Base-by-base conservation (phyloP, 2,797 vertebrate species). In the Eospalax fontanierii region DNA sequence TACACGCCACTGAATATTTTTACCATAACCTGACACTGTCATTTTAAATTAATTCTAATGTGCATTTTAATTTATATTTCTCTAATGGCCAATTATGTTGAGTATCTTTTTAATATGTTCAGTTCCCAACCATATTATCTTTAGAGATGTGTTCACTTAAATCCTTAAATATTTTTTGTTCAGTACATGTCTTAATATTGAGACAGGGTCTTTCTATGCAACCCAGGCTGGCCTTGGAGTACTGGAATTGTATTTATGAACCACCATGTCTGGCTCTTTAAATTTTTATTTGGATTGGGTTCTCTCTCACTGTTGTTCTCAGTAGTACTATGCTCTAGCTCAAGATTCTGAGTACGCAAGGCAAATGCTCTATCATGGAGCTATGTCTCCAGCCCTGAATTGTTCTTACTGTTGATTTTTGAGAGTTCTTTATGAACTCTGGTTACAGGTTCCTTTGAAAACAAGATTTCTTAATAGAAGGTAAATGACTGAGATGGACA, bases 401-500 rank as follows among this genome's bases (percentile, higher is more conserved):
- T 81, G 6, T 71, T 65, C 71, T 79, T 61, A 63, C 12, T 89
- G 24, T 79, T 79, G 15, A 68, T 30, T 86, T 93, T 93, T 71
- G 19, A 78, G 61, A 80, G 28, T 75, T 81, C 61, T 46, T 82
- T 61, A 18, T 38, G 16, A 73, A 38, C 65, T 65, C 40, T 74
- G 30, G 30, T 61, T 76, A 66, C 4, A 76, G 16, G 19, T 50
- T 18, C 38, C 50, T 61, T 79, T 85, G 12, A 22, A 28, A 83
- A 30, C 8, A 30, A 81, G 43, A 71, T 74, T 90, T 71, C 63
- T 93, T 94, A 76, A 87, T 21, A 57, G 33, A 92, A 86, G 71
- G 54, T 65, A 70, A 89, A 50, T 65, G 73, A 76, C 78, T 91
- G 4, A 74, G 90, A 81, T 81, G 24, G 70, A 92, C 84, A 91